Evolutionary conservation across 2,113 vertebrate species (phyloP).

Genomic region (Rhinopomastus cyanomelas): DNA sequence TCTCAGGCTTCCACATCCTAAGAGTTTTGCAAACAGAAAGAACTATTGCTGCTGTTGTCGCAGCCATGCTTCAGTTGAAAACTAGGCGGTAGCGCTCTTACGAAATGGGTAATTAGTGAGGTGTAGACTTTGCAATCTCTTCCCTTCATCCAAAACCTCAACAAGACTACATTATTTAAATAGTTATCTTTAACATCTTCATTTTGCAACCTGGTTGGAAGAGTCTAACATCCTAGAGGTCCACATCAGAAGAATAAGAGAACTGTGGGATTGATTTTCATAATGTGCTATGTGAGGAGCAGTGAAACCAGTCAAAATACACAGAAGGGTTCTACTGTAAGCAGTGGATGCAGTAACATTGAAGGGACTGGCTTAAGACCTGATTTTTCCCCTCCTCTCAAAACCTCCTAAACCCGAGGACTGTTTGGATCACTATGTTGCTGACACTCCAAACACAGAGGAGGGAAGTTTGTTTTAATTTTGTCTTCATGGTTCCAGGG

Average conservation of each 20-base stretch:
- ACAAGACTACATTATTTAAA: not conserved
- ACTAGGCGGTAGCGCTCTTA: not conserved
- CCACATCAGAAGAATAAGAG: not conserved
- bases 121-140: not conserved
- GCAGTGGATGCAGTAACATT: not conserved
- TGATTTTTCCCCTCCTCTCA: not conserved
- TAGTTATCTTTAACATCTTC: not conserved
- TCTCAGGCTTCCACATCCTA: conserved; percentile 12
- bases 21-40: not conserved
- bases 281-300: not conserved
- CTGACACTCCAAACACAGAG: not conserved
- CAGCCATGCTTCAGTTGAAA: not conserved
- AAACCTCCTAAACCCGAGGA: not conserved
- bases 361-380: not conserved
- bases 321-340: not conserved
- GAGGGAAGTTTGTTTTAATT: not conserved
- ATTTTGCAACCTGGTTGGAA: not conserved
- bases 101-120: not conserved
- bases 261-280: not conserved
- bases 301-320: not conserved
- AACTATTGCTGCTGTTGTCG: not conserved
- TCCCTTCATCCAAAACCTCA: not conserved
- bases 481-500: not conserved
- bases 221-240: not conserved
- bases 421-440: not conserved